Evolutionary conservation across 2,888 invertebrate species (phyloP).

Genomic region (Sesia apiformis): DNA sequence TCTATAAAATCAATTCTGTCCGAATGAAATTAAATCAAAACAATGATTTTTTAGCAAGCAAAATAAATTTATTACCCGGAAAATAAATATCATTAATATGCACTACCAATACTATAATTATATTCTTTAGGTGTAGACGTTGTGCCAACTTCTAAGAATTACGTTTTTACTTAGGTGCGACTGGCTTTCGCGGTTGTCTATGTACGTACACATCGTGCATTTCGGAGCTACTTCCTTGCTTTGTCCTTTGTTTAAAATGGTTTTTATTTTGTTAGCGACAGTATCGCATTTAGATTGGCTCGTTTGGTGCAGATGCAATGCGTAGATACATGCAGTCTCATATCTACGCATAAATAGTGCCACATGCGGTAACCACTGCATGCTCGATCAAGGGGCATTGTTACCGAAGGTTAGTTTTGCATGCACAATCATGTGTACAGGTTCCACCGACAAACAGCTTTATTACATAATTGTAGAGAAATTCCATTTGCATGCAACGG

Average conservation of each 20-base stretch:
- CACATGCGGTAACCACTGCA: constrained; percentile 27
- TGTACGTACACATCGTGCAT: constrained; percentile 36
- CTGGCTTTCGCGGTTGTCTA: constrained; percentile 42
- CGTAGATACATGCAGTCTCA: background rate
- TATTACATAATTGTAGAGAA: constrained; percentile 17
- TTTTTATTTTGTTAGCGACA: background rate
- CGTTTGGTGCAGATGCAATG: background rate
- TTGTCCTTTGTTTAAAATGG: background rate
- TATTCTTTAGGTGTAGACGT: constrained; percentile 2
- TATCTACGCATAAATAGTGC: too few species aligned
- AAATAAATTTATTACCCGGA: too few species aligned
- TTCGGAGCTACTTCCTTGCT: constrained; percentile 23
- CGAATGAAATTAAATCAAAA: too few species aligned
- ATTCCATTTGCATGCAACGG: constrained; percentile 16
- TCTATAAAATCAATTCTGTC: too few species aligned
- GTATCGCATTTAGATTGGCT: background rate
- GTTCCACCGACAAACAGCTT: constrained; percentile 24
- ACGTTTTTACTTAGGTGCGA: constrained; percentile 1
- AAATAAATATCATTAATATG: too few species aligned
- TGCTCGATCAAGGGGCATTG: constrained; percentile 38
- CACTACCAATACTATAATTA: background rate
- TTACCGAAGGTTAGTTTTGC: constrained; percentile 55
- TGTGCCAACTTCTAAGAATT: constrained; percentile 41
- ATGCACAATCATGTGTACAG: constrained; percentile 34
- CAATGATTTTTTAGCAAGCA: too few species aligned